Evolutionary conservation across 2,113 vertebrate genomes (phyloP).

Genomic region (Ophthalmotilapia sp.): DNA sequence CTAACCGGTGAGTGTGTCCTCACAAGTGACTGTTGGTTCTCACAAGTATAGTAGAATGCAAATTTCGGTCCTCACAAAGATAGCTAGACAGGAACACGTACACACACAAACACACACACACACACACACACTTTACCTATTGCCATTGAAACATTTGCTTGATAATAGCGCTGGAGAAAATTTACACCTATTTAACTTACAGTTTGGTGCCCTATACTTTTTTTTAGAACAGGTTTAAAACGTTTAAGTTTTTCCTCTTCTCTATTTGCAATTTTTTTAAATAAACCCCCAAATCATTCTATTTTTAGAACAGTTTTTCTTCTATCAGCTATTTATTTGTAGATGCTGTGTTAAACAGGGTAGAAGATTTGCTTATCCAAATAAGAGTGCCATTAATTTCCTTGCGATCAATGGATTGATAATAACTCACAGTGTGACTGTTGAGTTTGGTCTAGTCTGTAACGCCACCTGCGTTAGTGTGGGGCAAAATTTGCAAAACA

Average conservation of each 20-base stretch:
- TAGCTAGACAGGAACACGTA: not conserved
- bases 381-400: not conserved
- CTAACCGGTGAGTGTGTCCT: no score
- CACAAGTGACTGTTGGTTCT: no score
- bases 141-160: no score
- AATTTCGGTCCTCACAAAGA: no score
- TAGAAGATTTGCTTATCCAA: not conserved
- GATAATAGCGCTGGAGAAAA: no score
- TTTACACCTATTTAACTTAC: no score
- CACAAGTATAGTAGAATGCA: no score
- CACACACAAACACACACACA: not conserved
- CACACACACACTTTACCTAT: no score
- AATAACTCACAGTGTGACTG: not conserved
- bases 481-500: not conserved
- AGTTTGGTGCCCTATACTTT: no score
- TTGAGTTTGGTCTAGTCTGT: not conserved
- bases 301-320: not conserved
- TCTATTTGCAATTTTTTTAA: no score
- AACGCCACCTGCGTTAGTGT: not conserved
- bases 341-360: not conserved
- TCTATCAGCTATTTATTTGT: not conserved
- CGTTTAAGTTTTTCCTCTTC: no score
- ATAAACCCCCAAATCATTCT: accelerated
- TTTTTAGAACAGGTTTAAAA: no score
- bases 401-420: not conserved